A percentile compares a stretch with the other conserved stretches of the same genome.
Conservation (phyloP, 2,888 invertebrate genomes). For the Eudemis profundana region DNA sequence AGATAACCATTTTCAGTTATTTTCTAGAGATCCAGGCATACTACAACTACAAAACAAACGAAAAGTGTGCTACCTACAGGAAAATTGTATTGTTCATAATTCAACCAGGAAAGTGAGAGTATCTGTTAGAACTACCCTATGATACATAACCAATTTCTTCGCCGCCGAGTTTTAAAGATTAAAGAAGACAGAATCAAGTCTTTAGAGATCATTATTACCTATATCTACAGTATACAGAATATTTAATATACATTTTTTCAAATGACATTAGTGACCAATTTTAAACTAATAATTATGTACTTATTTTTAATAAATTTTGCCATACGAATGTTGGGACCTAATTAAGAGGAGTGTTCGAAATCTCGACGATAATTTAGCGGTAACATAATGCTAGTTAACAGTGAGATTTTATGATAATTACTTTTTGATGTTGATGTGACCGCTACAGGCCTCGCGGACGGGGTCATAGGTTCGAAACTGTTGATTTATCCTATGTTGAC, state of each 20-base stretch:
- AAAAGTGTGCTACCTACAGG: too few species aligned
- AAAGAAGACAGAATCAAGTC: too few species aligned
- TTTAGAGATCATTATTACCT: too few species aligned
- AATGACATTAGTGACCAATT: conserved; percentile 19
- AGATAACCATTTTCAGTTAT: too few species aligned
- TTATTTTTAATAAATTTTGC: conserved; percentile 46
- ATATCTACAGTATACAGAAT: not conserved
- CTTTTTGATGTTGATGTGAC: conserved; percentile 4
- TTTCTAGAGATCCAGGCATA: too few species aligned
- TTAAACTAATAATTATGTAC: conserved; percentile 23
- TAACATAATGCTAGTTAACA: conserved; percentile 45
- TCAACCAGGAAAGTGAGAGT: too few species aligned
- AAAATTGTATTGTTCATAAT: too few species aligned
- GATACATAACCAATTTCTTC: too few species aligned
- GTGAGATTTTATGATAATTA: conserved; percentile 33
- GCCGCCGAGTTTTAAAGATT: too few species aligned
- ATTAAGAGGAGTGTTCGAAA: conserved; percentile 43
- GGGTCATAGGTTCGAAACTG: conserved; percentile 17
- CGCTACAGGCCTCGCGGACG: not conserved
- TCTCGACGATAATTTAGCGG: conserved; percentile 20
- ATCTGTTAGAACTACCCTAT: too few species aligned
- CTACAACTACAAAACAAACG: too few species aligned
- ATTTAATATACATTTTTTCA: not conserved
- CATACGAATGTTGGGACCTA: conserved; percentile 56
- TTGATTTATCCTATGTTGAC: conserved; percentile 49